These are phyloP conservation scores for Dexiosoma caninum DNA, from an alignment of 2,888 invertebrate species.

Conservation along the genomic window DNA sequence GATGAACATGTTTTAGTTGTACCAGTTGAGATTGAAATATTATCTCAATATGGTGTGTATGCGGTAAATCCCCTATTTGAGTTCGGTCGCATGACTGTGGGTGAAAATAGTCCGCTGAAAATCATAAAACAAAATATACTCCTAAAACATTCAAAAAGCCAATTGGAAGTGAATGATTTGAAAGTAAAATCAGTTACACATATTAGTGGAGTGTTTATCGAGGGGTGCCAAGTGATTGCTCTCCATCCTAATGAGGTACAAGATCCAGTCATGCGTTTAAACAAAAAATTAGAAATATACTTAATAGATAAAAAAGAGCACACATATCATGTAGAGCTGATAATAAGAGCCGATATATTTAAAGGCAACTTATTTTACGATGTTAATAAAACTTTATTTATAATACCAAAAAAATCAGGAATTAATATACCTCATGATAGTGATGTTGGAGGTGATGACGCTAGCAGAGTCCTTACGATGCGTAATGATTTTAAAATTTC, in stretches of 20 bases:
- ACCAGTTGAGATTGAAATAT: constrained; percentile 90
- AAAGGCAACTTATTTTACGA: constrained; percentile 72
- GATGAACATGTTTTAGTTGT: constrained; percentile 81
- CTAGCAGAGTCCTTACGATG: constrained; percentile 79
- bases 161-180: constrained; percentile 42
- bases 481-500: constrained; percentile 86
- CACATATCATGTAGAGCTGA: constrained; percentile 65
- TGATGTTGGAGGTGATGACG: background rate
- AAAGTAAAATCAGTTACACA: constrained; percentile 28
- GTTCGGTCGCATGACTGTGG: constrained; percentile 88
- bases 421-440: constrained; percentile 1
- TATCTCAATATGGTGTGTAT: constrained; percentile 84
- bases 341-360: constrained; percentile 75
- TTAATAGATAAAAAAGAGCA: constrained; percentile 50
- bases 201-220: constrained; percentile 18
- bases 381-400: constrained; percentile 72
- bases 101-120: constrained; percentile 77
- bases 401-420: constrained; percentile 65
- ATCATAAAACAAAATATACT: constrained; percentile 30
- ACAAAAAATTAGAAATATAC: constrained; percentile 43
- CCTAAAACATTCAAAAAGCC: constrained; percentile 52
- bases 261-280: constrained; percentile 58
- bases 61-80: constrained; percentile 87
- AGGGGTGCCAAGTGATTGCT: constrained; percentile 61
- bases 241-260: constrained; percentile 71